These are phyloP conservation scores for Thecocarcelia acutangulata DNA, from an alignment of 2,888 invertebrate genomes.

Conservation along the genomic window DNA sequence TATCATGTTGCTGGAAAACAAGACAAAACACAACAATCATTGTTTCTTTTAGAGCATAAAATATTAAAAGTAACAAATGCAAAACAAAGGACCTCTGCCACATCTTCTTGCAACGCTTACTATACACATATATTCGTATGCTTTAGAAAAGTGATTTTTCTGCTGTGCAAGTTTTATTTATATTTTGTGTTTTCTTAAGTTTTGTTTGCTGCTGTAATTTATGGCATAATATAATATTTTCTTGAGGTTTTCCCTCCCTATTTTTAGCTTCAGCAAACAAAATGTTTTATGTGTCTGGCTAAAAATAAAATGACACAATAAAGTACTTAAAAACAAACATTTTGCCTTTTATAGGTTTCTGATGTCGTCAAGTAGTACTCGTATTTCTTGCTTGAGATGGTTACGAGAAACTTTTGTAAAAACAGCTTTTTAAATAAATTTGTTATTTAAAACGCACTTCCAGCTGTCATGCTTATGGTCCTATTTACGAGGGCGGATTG, in stretches of 20 bases:
- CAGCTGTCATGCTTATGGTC: background rate
- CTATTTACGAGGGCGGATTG: no score
- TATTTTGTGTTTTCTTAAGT: conserved; percentile 14
- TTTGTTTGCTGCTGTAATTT: conserved; percentile 50
- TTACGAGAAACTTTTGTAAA: conserved; percentile 21
- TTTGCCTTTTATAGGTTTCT: conserved; percentile 44
- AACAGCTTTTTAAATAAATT: background rate
- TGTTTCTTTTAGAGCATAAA: conserved; percentile 34
- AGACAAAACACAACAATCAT: conserved; percentile 18
- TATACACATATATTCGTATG: no score
- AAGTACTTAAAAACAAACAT: conserved; percentile 61
- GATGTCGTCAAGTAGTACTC: conserved; percentile 42
- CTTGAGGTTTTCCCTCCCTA: conserved; percentile 46
- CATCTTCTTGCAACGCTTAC: conserved; percentile 3
- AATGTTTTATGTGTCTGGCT: conserved; percentile 68
- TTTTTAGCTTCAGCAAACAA: conserved; percentile 38
- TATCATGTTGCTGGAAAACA: conserved; percentile 38
- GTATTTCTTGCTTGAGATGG: conserved; percentile 32
- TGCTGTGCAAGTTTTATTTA: conserved; percentile 26
- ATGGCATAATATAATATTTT: conserved; percentile 53
- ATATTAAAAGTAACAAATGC: conserved; percentile 37
- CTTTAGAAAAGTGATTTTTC: conserved; percentile 30
- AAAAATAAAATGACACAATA: conserved; percentile 64
- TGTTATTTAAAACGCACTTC: background rate
- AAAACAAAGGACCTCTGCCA: conserved; percentile 34